These are phyloP conservation scores for Xiphorhynchus elegans DNA, from an alignment of 2,113 vertebrate species.

Conservation along the genomic window DNA sequence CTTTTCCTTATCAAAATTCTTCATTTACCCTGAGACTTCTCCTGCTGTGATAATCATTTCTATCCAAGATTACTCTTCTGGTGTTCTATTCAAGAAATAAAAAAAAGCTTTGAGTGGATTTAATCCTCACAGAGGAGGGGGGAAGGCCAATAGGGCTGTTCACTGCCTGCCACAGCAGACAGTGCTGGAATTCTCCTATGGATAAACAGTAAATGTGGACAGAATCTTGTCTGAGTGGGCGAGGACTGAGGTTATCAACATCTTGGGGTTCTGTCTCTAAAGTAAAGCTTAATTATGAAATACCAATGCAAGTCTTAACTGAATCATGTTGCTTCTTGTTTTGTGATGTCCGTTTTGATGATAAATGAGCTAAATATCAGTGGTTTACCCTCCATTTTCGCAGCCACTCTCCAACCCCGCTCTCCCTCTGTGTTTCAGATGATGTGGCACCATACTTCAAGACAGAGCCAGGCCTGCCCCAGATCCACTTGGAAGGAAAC, in stretches of 20 bases:
- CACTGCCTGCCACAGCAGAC: background rate
- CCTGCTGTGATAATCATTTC: conserved; percentile 29
- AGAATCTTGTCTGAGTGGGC: background rate
- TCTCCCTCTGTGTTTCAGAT: conserved; percentile 71
- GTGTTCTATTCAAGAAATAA: conserved; percentile 8
- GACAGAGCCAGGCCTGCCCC: conserved; percentile 79
- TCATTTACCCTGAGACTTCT: conserved; percentile 47
- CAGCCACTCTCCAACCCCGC: background rate
- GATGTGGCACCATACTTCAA: conserved; percentile 84
- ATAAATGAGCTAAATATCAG: background rate
- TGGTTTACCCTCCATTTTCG: background rate
- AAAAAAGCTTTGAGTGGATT: background rate
- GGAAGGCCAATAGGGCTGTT: background rate
- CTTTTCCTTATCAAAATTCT: conserved; percentile 22
- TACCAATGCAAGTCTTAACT: background rate
- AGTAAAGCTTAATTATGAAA: background rate
- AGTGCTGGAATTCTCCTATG: background rate
- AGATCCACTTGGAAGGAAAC: conserved; percentile 89
- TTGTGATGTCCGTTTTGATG: background rate
- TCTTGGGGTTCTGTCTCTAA: background rate
- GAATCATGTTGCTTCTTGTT: background rate
- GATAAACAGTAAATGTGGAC: background rate
- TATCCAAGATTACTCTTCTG: conserved; percentile 37
- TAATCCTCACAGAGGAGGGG: background rate
- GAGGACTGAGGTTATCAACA: background rate